These are phyloP conservation scores for Acleris emargana DNA, from an alignment of 2,888 invertebrate genomes.

Conservation along the genomic window DNA sequence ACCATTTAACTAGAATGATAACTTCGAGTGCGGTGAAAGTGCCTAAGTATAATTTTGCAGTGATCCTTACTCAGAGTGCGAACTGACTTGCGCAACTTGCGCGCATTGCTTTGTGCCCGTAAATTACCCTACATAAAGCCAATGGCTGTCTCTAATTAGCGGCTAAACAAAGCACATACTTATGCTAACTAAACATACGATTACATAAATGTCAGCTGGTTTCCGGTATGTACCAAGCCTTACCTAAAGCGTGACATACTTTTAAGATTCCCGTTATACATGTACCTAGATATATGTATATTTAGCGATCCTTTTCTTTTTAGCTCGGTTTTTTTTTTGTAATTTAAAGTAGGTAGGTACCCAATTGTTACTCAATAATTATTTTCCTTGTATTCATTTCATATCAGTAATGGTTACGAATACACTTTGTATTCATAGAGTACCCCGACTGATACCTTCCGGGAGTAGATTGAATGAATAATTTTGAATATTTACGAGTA, in stretches of 20 bases:
- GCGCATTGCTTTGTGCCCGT: constrained; percentile 29
- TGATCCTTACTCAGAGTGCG: constrained; percentile 25
- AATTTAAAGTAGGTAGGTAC: too few species aligned
- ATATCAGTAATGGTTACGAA: neutral
- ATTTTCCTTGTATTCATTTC: neutral
- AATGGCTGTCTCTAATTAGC: constrained; percentile 30
- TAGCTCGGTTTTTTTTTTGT: too few species aligned
- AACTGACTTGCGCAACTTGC: constrained; percentile 18
- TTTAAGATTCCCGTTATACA: too few species aligned
- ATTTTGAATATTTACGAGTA: constrained; percentile 1
- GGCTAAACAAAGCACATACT: constrained; percentile 24
- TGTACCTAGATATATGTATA: too few species aligned
- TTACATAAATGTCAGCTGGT: constrained; percentile 25
- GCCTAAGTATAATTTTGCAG: constrained; percentile 28
- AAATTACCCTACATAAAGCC: constrained; percentile 34
- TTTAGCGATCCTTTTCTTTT: neutral
- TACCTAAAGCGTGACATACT: neutral
- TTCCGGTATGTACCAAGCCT: constrained; percentile 30
- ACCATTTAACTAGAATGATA: constrained; percentile 18
- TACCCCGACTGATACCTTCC: neutral
- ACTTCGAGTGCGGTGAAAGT: constrained; percentile 28
- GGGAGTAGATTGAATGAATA: neutral
- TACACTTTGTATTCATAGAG: constrained; percentile 2
- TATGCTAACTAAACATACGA: constrained; percentile 25
- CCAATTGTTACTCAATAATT: neutral